These are phyloP conservation scores for Rhagoletis pomonella DNA, from an alignment of 1,140 invertebrate genomes.

Conservation along the genomic window DNA sequence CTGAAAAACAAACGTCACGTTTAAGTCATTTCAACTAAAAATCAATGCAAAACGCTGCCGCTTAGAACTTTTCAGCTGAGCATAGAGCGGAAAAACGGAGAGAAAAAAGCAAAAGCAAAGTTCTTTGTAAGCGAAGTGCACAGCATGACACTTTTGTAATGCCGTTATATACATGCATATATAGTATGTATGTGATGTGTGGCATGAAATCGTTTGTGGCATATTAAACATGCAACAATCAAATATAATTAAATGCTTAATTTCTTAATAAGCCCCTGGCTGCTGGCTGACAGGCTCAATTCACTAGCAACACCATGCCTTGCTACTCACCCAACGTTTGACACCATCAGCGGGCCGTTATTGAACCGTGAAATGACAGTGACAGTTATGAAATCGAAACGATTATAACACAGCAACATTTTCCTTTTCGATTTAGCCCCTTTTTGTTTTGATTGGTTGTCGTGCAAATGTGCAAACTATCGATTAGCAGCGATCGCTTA, in stretches of 20 bases:
- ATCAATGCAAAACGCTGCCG: not conserved
- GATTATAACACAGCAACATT: not conserved
- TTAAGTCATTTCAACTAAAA: slow-evolving; percentile 29
- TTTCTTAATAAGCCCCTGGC: not conserved
- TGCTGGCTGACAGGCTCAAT: slow-evolving; percentile 14
- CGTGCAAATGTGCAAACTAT: slow-evolving; percentile 41
- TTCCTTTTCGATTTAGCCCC: not conserved
- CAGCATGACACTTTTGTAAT: not conserved
- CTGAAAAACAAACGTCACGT: not conserved
- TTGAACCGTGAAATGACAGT: not conserved
- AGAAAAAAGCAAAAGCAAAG: not conserved
- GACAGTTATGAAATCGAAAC: not conserved
- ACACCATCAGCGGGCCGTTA: not conserved
- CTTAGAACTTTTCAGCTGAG: not conserved
- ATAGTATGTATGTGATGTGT: not conserved
- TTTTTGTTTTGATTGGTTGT: not conserved
- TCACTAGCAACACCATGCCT: not conserved
- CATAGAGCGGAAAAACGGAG: not conserved
- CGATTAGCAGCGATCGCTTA: slow-evolving; percentile 45
- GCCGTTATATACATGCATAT: no score
- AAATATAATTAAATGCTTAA: slow-evolving; percentile 54
- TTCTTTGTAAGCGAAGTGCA: not conserved
- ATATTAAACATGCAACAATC: slow-evolving; percentile 45
- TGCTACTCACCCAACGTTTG: not conserved
- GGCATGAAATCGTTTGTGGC: slow-evolving; percentile 31